These are phyloP conservation scores for Rhinolophus sinicus DNA, from an alignment of 2,113 vertebrate genomes.

Conservation along the genomic window DNA sequence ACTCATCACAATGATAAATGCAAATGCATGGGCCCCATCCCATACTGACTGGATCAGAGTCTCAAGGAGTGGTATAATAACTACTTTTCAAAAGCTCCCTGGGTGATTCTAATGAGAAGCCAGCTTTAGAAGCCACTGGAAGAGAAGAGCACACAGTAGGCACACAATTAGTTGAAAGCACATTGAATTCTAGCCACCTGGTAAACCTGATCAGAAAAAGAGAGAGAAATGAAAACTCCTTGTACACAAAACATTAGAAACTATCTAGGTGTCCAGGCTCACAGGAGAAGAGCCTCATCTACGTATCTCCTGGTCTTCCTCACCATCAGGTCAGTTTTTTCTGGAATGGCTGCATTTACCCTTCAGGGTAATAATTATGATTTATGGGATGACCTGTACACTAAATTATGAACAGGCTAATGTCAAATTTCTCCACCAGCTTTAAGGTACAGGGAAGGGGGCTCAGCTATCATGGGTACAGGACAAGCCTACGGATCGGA, in stretches of 20 bases:
- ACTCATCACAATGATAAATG: not conserved
- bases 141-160: not conserved
- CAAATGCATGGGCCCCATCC: not conserved
- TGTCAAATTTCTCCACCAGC: not conserved
- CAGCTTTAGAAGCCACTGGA: not conserved
- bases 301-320: not conserved
- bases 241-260: not conserved
- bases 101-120: not conserved
- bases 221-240: not conserved
- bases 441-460: not conserved
- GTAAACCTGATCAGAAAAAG: not conserved
- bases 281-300: accelerated
- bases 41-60: not conserved
- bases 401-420: not conserved
- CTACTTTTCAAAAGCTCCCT: not conserved
- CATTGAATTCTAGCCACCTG: not conserved
- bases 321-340: not conserved
- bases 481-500: not conserved
- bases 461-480: not conserved
- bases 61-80: not conserved
- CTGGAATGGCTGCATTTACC: not conserved
- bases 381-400: not conserved
- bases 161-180: not conserved
- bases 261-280: not conserved
- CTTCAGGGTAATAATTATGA: not conserved